Conservation (phyloP, 1,140 invertebrate species). For the Megalonaias nervosa region DNA sequence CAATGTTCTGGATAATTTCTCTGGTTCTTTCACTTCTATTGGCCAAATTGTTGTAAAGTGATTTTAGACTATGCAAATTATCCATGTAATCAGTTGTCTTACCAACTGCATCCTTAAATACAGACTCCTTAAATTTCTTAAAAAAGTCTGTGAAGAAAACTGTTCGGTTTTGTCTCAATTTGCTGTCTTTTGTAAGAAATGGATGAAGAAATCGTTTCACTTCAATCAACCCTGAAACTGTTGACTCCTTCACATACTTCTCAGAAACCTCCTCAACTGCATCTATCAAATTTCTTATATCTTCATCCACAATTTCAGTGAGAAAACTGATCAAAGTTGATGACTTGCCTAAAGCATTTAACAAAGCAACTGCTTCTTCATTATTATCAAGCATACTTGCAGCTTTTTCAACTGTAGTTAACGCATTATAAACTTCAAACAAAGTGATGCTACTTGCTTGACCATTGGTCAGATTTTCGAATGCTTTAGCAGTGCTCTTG, state of each 20-base stretch:
- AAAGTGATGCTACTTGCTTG: background rate
- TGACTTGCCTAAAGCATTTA: constrained; percentile 21
- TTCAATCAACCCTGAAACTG: constrained; percentile 34
- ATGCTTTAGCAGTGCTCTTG: background rate
- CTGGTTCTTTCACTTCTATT: constrained; percentile 39
- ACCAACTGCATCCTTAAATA: background rate
- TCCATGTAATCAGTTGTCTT: constrained; percentile 35
- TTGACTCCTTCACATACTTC: constrained; percentile 34
- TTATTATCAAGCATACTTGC: constrained; percentile 2
- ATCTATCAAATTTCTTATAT: constrained; percentile 39
- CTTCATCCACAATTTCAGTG: constrained; percentile 20
- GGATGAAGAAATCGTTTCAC: constrained; percentile 27
- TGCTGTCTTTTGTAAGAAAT: background rate
- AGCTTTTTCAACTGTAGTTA: background rate
- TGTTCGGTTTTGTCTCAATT: background rate
- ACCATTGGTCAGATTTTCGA: background rate
- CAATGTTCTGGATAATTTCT: constrained; percentile 29
- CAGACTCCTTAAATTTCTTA: constrained; percentile 17
- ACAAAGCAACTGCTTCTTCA: constrained; percentile 9
- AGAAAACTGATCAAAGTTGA: constrained; percentile 29
- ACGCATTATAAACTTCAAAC: background rate
- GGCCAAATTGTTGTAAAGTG: constrained; percentile 34
- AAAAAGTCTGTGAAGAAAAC: constrained; percentile 15
- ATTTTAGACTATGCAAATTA: constrained; percentile 35
- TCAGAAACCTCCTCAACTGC: constrained; percentile 45